Conservation (phyloP, 2,113 vertebrate genomes). For the Tretioscincus oriximinensis region DNA sequence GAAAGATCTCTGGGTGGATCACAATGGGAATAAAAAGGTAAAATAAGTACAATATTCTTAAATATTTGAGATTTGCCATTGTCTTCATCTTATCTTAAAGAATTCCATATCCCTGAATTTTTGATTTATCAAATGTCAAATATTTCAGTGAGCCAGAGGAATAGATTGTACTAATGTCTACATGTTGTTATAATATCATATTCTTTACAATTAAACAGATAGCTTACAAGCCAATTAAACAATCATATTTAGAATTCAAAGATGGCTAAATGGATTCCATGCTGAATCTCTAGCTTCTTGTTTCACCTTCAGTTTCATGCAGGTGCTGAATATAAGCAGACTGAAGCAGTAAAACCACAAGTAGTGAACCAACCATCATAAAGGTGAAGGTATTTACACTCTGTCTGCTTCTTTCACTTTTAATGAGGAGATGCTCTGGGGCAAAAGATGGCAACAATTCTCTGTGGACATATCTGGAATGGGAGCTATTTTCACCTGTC, state of each 20-base stretch:
- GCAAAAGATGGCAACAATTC: constrained; percentile 56
- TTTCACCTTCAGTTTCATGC: neutral
- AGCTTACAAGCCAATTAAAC: no score
- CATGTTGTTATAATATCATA: no score
- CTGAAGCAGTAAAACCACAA: constrained; percentile 29
- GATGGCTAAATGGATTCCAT: neutral
- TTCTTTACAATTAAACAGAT: no score
- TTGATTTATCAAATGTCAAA: no score
- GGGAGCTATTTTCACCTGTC: constrained; percentile 47
- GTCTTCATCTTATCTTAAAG: no score
- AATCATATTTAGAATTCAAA: neutral
- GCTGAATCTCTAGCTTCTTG: neutral
- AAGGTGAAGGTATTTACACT: constrained; percentile 54
- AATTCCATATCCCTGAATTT: no score
- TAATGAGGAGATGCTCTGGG: constrained; percentile 64
- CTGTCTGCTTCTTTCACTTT: constrained; percentile 60
- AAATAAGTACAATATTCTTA: no score
- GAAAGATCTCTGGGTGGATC: no score
- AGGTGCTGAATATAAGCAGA: constrained; percentile 1
- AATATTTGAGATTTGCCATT: no score
- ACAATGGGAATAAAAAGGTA: no score
- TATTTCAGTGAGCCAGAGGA: no score
- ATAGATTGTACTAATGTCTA: no score
- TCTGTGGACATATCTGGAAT: constrained; percentile 37
- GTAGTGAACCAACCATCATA: neutral